phyloP scores from a whole-genome alignment of 2,113 vertebrate species.

The Corythoichthys intestinalis region DNA sequence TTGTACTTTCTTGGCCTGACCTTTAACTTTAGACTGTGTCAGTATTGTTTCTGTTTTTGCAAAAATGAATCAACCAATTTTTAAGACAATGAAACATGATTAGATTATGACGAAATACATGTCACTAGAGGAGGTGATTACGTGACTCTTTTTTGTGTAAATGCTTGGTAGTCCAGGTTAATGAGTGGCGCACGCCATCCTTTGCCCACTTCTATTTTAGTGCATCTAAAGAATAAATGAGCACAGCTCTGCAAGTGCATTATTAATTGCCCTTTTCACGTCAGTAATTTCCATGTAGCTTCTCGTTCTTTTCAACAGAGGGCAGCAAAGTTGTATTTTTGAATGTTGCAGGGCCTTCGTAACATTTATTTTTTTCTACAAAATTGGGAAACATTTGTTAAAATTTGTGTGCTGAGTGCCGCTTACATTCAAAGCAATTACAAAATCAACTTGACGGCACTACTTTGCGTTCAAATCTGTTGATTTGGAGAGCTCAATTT shows the following conservation, averaged over 20 bases:
- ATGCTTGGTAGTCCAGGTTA: too few relatives aligned
- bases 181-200: background rate
- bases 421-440: background rate
- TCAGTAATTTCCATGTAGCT: background rate
- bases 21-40: too few relatives aligned
- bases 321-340: slow-evolving; percentile 52
- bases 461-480: too few relatives aligned
- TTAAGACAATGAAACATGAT: too few relatives aligned
- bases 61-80: too few relatives aligned
- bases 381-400: background rate
- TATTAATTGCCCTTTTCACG: background rate
- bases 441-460: background rate
- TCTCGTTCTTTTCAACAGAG: slow-evolving; percentile 48
- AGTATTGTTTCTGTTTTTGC: too few relatives aligned
- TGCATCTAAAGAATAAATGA: background rate
- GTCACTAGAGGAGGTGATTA: too few relatives aligned
- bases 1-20: too few relatives aligned
- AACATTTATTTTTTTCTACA: background rate
- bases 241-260: background rate
- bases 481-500: background rate
- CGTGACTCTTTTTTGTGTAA: too few relatives aligned
- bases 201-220: background rate
- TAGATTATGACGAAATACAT: too few relatives aligned
- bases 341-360: too few relatives aligned
- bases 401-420: background rate